phyloP scores from a whole-genome alignment of 2,797 vertebrate genomes.

The Thamnophis elegans region DNA sequence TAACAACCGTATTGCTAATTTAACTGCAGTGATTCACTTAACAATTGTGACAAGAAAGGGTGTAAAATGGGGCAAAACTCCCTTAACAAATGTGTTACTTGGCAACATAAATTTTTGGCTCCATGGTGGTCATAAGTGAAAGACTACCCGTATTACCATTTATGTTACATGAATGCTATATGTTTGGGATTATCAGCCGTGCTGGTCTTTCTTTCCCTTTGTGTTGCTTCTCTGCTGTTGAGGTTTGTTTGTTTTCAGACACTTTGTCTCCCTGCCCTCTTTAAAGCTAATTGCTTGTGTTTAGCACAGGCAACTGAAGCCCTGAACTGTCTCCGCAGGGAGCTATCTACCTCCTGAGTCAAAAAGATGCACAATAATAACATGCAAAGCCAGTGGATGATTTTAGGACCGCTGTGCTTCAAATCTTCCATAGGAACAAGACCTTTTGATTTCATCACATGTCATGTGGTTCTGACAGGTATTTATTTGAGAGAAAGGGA shows the following conservation, averaged over 20 bases:
- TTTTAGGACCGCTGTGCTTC: fast-evolving
- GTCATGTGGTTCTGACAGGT: neutral
- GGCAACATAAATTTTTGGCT: neutral
- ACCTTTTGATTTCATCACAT: neutral
- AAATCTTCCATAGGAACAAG: neutral
- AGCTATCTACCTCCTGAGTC: neutral
- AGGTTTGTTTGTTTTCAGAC: conserved; percentile 20
- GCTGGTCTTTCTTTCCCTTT: neutral
- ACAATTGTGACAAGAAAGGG: neutral
- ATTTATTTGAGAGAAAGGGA: neutral
- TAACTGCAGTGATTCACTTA: neutral
- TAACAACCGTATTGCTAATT: neutral
- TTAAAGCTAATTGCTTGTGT: conserved; percentile 37
- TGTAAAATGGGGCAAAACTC: neutral
- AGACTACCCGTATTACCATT: neutral
- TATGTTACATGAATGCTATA: neutral
- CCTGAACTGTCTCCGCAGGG: conserved; percentile 8
- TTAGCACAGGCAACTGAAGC: conserved; percentile 29
- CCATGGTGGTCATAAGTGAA: neutral
- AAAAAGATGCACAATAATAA: neutral
- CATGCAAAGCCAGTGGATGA: neutral
- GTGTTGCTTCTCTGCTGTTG: neutral
- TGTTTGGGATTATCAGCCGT: neutral
- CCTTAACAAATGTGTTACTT: neutral
- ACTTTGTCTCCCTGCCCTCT: conserved; percentile 15